Percentiles rank a stretch among this genome's conserved stretches.
Conservation (phyloP, 2,888 invertebrate genomes). For the Callyntrura guangdongensis region DNA sequence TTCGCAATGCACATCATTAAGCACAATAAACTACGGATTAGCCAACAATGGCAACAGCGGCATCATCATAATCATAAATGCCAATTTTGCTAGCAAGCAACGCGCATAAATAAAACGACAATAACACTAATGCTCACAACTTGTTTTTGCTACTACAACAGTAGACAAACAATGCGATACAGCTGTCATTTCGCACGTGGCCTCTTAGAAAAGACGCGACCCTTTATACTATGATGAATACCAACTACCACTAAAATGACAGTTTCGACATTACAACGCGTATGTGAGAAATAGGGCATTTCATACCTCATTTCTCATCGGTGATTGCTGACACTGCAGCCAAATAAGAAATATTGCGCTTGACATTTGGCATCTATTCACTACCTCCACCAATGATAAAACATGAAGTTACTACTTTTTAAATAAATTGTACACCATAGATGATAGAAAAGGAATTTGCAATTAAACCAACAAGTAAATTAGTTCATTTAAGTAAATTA, state of each 20-base stretch:
- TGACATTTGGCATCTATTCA: conserved; percentile 62
- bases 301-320: not conserved
- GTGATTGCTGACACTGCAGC: conserved; percentile 5
- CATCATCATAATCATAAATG: conserved; percentile 40
- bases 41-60: conserved; percentile 40
- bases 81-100: conserved; percentile 33
- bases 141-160: conserved; percentile 5
- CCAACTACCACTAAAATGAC: conserved; percentile 23
- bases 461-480: no score
- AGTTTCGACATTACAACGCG: conserved; percentile 44
- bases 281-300: conserved; percentile 69
- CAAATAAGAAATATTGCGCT: conserved; percentile 36
- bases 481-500: not conserved
- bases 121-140: not conserved
- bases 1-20: conserved; percentile 71
- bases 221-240: conserved; percentile 21
- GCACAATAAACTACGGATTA: conserved; percentile 52
- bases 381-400: not conserved
- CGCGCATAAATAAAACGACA: not conserved
- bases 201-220: conserved; percentile 17
- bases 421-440: no score
- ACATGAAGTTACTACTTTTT: no score
- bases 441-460: no score
- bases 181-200: not conserved
- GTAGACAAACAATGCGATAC: conserved; percentile 2